Conservation (phyloP, 92 coral and sea anemone species). For the Phenganax subtilis region DNA sequence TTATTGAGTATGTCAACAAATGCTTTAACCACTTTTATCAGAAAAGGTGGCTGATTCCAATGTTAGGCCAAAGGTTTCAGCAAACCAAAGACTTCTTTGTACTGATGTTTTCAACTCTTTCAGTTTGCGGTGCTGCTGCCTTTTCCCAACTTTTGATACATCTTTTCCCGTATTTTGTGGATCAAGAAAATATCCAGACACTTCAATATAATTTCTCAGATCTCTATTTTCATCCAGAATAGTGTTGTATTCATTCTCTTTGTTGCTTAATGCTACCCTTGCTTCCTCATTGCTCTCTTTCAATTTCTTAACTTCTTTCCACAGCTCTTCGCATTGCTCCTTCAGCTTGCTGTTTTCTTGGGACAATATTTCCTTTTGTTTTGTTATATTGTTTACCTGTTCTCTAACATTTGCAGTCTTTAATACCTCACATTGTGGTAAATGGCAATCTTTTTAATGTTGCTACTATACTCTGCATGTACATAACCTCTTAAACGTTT, state of each 20-base stretch:
- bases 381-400: background rate
- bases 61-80: slow-evolving; percentile 53
- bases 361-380: slow-evolving; percentile 2
- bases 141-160: slow-evolving; percentile 13
- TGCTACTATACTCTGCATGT: slow-evolving; percentile 24
- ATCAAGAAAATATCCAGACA: slow-evolving; percentile 7
- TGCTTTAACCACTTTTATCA: slow-evolving; percentile 29
- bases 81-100: slow-evolving; percentile 64
- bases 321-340: slow-evolving; percentile 25
- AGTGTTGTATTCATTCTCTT: background rate
- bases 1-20: slow-evolving; percentile 5
- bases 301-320: background rate
- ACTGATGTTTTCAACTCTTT: slow-evolving; percentile 54
- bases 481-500: slow-evolving; percentile 28
- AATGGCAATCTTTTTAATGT: slow-evolving; percentile 23
- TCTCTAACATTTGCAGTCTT: slow-evolving; percentile 36
- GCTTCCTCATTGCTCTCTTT: slow-evolving; percentile 3
- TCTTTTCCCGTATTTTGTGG: slow-evolving; percentile 8
- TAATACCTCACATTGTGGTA: slow-evolving; percentile 30
- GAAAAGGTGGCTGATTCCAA: slow-evolving; percentile 30
- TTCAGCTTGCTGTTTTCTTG: slow-evolving; percentile 27
- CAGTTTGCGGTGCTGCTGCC: slow-evolving; percentile 11
- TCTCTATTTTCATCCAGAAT: background rate
- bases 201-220: slow-evolving; percentile 14
- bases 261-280: background rate